Conservation (phyloP, 2,113 vertebrate genomes). For the Sebastes fasciatus region DNA sequence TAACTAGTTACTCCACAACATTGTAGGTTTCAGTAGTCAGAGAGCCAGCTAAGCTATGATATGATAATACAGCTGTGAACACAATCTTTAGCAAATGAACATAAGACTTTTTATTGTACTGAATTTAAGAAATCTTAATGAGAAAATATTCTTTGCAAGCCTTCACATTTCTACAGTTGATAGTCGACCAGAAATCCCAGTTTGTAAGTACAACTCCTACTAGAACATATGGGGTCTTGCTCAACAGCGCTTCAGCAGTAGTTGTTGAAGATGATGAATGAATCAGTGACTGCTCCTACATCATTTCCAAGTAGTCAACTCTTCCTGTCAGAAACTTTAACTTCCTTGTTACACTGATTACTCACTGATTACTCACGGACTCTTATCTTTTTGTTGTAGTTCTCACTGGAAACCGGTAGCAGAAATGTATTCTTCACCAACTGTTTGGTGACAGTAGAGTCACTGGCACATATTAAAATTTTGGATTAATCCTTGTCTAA, state of each 20-base stretch:
- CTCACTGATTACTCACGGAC: not conserved
- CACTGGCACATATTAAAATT: not conserved
- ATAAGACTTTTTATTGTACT: not conserved
- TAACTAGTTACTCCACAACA: no score
- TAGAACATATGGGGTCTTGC: no score
- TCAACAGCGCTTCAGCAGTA: not conserved
- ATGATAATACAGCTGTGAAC: conserved; percentile 18
- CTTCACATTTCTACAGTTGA: not conserved
- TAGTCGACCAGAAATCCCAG: not conserved
- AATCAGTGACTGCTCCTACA: not conserved
- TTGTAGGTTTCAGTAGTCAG: not conserved
- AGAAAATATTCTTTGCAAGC: not conserved
- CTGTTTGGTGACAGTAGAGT: not conserved
- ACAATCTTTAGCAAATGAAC: not conserved
- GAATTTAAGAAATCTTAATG: not conserved
- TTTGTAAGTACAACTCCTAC: not conserved
- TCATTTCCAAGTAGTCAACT: not conserved
- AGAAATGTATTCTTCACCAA: not conserved
- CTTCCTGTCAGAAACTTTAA: not conserved
- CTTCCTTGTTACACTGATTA: not conserved
- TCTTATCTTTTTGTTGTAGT: not conserved
- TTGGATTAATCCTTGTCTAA: not conserved
- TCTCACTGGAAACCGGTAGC: not conserved
- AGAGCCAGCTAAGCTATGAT: not conserved
- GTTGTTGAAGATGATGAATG: not conserved